Evolutionary conservation across 2,797 vertebrate genomes (phyloP), one percentile per base, ranked within the genome.

Genomic region (Intellagama lesueurii): DNA sequence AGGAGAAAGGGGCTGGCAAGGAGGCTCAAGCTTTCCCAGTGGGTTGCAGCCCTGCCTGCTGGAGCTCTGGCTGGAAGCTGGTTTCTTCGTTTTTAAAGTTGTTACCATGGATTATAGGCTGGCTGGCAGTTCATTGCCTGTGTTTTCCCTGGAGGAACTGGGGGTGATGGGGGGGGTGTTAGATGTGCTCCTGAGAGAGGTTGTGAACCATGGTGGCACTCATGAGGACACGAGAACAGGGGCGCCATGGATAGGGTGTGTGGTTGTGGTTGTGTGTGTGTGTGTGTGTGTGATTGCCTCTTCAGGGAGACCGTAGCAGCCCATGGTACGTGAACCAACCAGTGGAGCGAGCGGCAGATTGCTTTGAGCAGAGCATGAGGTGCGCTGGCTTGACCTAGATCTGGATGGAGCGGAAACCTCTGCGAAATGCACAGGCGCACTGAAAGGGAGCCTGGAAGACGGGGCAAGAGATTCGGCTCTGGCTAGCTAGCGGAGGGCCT

Each of bases 361-460:
- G 1, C 60, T 17, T 22, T 17, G 60, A 64, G 0, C 80, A 94
- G 93, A 92, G 80, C 91, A 22, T 89, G 91, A 0, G 0, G 85
- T 90, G 84, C 90, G 92, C 90, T 79, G 66, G 88, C 91, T 94
- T 95, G 92, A 94, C 93, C 93, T 90, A 92, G 91, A 94, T 95
- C 87, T 89, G 24, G 44, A 12, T 30, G 24, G 7, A 32, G 82
- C 28, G 2, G 11, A 56, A 56, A 2, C 19, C 60, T 24, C 60
- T 5, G 17, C 16, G 4, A 22, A 22, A 64, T 17, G 16, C 12
- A 14, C 52, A 56, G 12, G 12, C 7, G 52, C 60, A 3, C 60
- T 64, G 16, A 64, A 19, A n/a, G 44, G 35, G 11, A 22, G 56
- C 35, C 32, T 6, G 24, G 32, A n/a, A 32, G 83, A 78, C 90